phyloP scores from a whole-genome alignment of 2,113 vertebrate genomes.

The Sialia sialis region DNA sequence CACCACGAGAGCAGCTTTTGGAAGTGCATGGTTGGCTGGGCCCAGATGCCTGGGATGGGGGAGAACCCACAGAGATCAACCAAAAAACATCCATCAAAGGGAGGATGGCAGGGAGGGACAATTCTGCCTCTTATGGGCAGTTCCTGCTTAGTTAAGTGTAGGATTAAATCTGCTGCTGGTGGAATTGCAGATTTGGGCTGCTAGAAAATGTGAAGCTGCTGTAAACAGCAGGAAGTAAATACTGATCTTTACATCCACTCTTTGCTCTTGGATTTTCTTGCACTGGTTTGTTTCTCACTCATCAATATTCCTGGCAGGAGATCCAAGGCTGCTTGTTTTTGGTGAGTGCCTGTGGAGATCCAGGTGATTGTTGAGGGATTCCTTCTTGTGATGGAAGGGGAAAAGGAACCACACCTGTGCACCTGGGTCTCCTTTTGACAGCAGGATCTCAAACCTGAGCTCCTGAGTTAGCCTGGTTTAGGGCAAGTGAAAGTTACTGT shows the following conservation, averaged over 20 bases:
- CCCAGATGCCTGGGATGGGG: not conserved
- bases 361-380: not conserved
- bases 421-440: not conserved
- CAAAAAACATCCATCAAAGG: not conserved
- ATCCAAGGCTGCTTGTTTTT: not conserved
- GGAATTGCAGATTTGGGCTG: not conserved
- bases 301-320: not conserved
- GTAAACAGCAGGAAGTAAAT: not conserved
- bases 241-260: not conserved
- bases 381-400: not conserved
- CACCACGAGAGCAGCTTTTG: constrained; percentile 26
- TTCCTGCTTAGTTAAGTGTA: not conserved
- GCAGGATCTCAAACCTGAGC: not conserved
- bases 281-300: not conserved
- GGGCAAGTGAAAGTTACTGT: not conserved
- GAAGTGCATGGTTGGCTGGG: constrained; percentile 11
- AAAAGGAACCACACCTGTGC: not conserved
- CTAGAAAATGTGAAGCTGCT: not conserved
- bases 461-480: not conserved
- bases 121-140: not conserved
- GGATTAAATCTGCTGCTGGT: not conserved
- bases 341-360: not conserved
- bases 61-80: not conserved
- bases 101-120: not conserved
- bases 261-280: not conserved